Evolutionary conservation across 92 coral and sea anemone genomes (phyloP).

Genomic region (Porites rus): DNA sequence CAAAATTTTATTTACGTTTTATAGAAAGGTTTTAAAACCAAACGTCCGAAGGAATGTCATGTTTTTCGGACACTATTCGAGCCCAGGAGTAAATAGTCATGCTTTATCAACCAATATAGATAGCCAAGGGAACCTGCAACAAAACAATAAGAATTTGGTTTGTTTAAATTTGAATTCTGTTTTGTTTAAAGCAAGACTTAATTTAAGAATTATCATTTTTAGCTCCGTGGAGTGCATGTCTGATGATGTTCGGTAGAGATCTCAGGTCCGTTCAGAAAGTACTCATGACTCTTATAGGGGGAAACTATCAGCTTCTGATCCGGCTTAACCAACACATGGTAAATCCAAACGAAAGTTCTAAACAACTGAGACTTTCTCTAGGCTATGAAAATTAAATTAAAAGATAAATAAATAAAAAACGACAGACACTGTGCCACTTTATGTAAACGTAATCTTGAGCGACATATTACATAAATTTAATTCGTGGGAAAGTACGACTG

Average conservation of each 20-base stretch:
- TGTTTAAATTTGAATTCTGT: too few species aligned
- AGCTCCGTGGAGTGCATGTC: too few species aligned
- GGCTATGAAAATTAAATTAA: background rate
- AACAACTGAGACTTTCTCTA: background rate
- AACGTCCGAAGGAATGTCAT: too few species aligned
- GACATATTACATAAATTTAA: conserved; percentile 16
- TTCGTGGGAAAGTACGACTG: conserved; percentile 29
- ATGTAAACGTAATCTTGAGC: conserved; percentile 6
- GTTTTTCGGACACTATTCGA: too few species aligned
- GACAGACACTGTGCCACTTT: conserved; percentile 13
- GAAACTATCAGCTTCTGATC: background rate
- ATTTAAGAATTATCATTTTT: too few species aligned
- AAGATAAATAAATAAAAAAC: background rate
- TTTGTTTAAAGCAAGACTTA: too few species aligned
- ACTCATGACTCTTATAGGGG: too few species aligned
- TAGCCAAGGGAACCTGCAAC: background rate
- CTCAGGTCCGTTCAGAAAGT: too few species aligned
- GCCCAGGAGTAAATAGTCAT: too few species aligned
- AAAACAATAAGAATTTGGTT: too few species aligned
- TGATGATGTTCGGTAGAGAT: too few species aligned
- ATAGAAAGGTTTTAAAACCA: background rate
- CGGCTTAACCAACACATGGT: background rate
- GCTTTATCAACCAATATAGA: background rate
- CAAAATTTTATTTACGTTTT: background rate
- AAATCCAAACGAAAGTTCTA: background rate